Evolutionary conservation across 1,140 invertebrate species (phyloP).

Genomic region (Pseudobourletiella spinata): DNA sequence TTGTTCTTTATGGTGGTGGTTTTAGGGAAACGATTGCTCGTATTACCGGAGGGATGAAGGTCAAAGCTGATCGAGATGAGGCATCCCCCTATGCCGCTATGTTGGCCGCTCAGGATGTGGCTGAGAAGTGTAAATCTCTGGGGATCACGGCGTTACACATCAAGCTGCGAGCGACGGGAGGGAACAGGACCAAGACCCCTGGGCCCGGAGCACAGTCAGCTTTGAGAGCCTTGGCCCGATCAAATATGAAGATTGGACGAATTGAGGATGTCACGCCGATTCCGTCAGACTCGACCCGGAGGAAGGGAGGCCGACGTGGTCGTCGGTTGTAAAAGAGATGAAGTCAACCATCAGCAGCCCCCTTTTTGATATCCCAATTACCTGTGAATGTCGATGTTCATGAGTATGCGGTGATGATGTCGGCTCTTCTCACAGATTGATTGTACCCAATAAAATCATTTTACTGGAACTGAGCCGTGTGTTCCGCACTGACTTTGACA

Average conservation of each 20-base stretch:
- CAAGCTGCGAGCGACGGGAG: constrained; percentile 94
- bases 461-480: too few species aligned
- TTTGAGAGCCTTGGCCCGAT: constrained; percentile 90
- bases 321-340: constrained; percentile 97
- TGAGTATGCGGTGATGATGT: too few species aligned
- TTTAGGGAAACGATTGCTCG: constrained; percentile 94
- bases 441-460: too few species aligned
- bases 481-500: too few species aligned
- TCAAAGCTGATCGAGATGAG: constrained; percentile 99
- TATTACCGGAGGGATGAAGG: constrained; percentile 99
- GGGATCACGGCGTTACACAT: constrained; percentile 98
- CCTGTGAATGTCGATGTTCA: too few species aligned
- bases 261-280: constrained; percentile 99
- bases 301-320: constrained; percentile 99
- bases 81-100: constrained; percentile 99
- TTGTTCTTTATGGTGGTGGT: too few species aligned
- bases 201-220: constrained; percentile 98
- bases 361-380: too few species aligned
- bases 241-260: constrained; percentile 98
- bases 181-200: constrained; percentile 95
- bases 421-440: too few species aligned
- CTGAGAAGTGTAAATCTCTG: constrained; percentile 93
- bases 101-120: constrained; percentile 95
- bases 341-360: too few species aligned
- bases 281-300: constrained; percentile 95